Percentiles rank a stretch among this genome's conserved stretches.
These are phyloP conservation scores for Chlorospingus flavigularis DNA, from an alignment of 2,797 vertebrate genomes.

Conservation along the genomic window DNA sequence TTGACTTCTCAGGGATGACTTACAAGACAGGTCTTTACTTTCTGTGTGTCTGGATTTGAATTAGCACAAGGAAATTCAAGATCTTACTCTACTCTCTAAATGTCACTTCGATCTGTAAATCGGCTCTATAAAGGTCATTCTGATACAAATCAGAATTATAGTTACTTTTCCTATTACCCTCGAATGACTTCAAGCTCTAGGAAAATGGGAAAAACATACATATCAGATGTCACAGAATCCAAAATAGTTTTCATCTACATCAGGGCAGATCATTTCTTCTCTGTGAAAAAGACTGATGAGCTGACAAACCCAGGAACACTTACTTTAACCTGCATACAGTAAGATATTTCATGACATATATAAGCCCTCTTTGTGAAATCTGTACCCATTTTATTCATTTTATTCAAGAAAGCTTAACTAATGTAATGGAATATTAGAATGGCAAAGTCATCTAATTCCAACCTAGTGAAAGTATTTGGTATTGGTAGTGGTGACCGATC, in stretches of 20 bases:
- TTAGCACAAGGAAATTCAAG: constrained; percentile 64
- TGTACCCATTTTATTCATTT: neutral
- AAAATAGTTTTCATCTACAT: constrained; percentile 1
- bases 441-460: neutral
- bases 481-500: neutral
- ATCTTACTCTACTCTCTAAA: constrained; percentile 66
- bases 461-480: neutral
- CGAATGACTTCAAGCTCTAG: constrained; percentile 39
- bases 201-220: constrained; percentile 34
- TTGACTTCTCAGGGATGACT: constrained; percentile 52
- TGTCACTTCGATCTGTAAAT: constrained; percentile 66
- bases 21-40: constrained; percentile 67
- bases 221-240: constrained; percentile 29
- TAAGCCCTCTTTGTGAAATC: neutral
- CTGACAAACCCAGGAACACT: neutral
- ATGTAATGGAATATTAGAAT: neutral
- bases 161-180: constrained; percentile 57
- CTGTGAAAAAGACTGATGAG: neutral
- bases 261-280: neutral
- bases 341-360: neutral
- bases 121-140: constrained; percentile 64
- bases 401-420: neutral
- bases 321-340: neutral
- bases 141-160: constrained; percentile 65
- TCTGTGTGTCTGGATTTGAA: constrained; percentile 61